These are phyloP conservation scores for Synchiropus splendidus DNA, from an alignment of 2,113 vertebrate genomes.

Conservation along the genomic window DNA sequence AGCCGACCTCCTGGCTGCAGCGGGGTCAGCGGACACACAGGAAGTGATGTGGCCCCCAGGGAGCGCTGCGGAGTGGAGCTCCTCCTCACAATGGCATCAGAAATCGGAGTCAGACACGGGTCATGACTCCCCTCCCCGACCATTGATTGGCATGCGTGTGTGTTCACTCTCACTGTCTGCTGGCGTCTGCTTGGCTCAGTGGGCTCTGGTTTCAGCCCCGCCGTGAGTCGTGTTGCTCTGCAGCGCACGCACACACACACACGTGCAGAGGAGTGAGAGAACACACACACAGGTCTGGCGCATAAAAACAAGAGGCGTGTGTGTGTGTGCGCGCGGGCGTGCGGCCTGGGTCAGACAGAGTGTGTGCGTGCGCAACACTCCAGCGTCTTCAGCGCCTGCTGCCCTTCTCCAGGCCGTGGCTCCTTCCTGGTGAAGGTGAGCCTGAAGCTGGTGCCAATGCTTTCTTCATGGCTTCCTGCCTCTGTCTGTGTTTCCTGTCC, in stretches of 20 bases:
- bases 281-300: no score
- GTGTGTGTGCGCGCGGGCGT: neutral
- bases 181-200: constrained; percentile 72
- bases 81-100: constrained; percentile 58
- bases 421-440: constrained; percentile 27
- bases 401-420: no score
- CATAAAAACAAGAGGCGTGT: neutral
- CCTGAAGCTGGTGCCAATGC: constrained; percentile 41
- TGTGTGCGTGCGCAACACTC: no score
- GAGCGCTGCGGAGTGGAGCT: constrained; percentile 13
- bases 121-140: constrained; percentile 64
- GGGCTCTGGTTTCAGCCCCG: constrained; percentile 66
- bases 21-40: no score
- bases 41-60: no score
- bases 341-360: no score
- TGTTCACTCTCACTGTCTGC: constrained; percentile 50
- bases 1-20: no score
- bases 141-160: constrained; percentile 62
- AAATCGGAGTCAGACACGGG: constrained; percentile 69
- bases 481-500: constrained; percentile 59
- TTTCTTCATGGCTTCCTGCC: constrained; percentile 50
- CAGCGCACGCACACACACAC: constrained; percentile 7
- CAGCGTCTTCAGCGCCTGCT: no score
- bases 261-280: neutral
- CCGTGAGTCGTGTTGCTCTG: constrained; percentile 63